Evolutionary conservation across 2,113 vertebrate genomes (phyloP).

Genomic region (Callithrix jacchus): DNA sequence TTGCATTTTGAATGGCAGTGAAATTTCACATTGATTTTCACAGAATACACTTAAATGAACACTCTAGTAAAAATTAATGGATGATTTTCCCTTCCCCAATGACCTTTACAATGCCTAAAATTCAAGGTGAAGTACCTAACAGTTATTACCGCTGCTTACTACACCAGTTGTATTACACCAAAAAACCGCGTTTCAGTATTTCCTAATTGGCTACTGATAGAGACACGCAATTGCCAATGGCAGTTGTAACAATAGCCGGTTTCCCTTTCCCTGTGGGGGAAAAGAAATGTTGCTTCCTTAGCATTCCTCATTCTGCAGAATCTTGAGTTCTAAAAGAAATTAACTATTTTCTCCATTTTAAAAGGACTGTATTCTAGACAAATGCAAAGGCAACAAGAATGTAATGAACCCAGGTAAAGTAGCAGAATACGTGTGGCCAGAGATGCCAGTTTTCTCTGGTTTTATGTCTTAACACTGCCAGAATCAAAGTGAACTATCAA

Average conservation of each 20-base stretch:
- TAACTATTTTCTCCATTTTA: neutral
- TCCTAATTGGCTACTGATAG: constrained; percentile 35
- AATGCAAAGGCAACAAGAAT: constrained; percentile 26
- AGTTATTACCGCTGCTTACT: constrained; percentile 34
- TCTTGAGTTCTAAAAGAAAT: constrained; percentile 49
- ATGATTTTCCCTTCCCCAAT: constrained; percentile 55
- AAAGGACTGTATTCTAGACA: neutral
- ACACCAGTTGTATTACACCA: neutral
- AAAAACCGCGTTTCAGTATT: constrained; percentile 62
- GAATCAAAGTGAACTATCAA: constrained; percentile 1
- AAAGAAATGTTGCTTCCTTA: neutral
- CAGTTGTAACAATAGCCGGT: neutral
- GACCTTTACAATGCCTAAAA: constrained; percentile 50
- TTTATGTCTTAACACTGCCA: neutral
- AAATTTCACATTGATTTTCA: constrained; percentile 75
- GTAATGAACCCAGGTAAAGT: neutral
- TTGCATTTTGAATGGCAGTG: constrained; percentile 69
- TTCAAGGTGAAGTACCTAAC: constrained; percentile 33
- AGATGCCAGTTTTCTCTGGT: neutral
- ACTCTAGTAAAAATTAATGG: constrained; percentile 61
- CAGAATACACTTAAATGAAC: constrained; percentile 67
- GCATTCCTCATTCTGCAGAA: neutral
- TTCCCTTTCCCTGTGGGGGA: constrained; percentile 6
- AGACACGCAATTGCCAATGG: constrained; percentile 54
- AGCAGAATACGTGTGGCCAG: neutral